Base-by-base conservation (phyloP, 1,140 invertebrate genomes). In the Ctenoplectra terminalis region DNA sequence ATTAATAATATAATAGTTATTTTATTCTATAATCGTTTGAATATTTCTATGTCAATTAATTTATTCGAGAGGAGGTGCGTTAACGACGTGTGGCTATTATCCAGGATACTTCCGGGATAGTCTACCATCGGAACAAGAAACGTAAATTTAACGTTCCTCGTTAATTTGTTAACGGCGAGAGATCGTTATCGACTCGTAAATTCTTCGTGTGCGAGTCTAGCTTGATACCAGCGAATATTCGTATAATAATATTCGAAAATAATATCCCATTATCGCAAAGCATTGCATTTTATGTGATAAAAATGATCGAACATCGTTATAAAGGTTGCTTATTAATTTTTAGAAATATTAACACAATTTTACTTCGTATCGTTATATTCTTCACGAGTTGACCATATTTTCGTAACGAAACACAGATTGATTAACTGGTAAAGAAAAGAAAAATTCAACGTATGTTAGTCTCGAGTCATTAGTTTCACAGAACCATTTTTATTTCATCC, bases 91-190 rank as follows among this genome's bases (percentile, higher is more conserved):
- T n/a, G 64, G 29, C 8, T 11, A 29, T 63, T 56, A 54, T 74
- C 23, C 15, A 23, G 6, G 9, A 20, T 31, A 26, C 29, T 56
- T 66, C 60, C 60, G 29, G 46, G 46, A n/a, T 40, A 26, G 15
- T 61, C 26, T 37, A 40, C 37, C 37, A n/a, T 8, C 48, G 48
- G 15, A 4, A 52, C 20, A 29, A 50, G 46, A 17, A 67, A 67
- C 52, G 37, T 1, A 37, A 61, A 61, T 72, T 40, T 73, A 73
- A 63, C 17, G 43, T 43, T 52, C 1, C 48, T 63, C 58, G 56
- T 74, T 74, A 81, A 66, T 85, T 83, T 58, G 34, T 83, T 82
- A 61, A 50, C 69, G 31, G 58, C 34, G 26, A 1, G 11, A 73
- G 48, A 83, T 79, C 20, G 50, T 26, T 72, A 84, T 82, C 66